Percentiles rank a stretch among this genome's conserved stretches.
Conservation (phyloP, 2,888 invertebrate species). For the Sphinx pinastri region DNA sequence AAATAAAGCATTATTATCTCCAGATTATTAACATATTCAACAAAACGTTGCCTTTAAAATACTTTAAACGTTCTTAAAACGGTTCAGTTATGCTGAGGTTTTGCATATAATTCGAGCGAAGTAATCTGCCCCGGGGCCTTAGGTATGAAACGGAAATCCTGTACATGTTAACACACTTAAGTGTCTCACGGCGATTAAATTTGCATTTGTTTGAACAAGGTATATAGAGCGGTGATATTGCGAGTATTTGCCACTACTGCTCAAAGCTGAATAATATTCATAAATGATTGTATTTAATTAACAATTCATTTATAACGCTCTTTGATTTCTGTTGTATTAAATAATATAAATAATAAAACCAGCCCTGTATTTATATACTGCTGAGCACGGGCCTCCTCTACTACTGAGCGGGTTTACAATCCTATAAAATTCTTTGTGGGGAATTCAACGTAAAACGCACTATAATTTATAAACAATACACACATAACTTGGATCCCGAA, state of each 20-base stretch:
- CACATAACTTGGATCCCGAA: too few relatives aligned
- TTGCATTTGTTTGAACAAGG: slow-evolving; percentile 42
- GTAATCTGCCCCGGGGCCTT: slow-evolving; percentile 53
- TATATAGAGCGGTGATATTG: slow-evolving; percentile 36
- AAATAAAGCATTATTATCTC: slow-evolving; percentile 11
- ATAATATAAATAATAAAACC: too few relatives aligned
- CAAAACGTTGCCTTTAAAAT: slow-evolving; percentile 38
- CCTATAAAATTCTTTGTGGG: too few relatives aligned
- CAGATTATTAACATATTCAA: slow-evolving; percentile 10
- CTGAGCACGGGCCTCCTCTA: too few relatives aligned
- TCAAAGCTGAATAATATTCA: background rate
- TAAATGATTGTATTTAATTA: background rate
- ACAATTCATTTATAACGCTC: background rate
- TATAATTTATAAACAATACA: too few relatives aligned
- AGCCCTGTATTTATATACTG: too few relatives aligned
- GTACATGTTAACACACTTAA: slow-evolving; percentile 51
- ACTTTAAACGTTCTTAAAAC: slow-evolving; percentile 49
- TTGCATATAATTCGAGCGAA: slow-evolving; percentile 56
- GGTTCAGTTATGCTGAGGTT: slow-evolving; percentile 51
- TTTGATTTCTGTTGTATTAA: background rate
- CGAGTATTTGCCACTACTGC: slow-evolving; percentile 9
- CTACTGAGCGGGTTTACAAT: too few relatives aligned
- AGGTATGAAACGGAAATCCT: slow-evolving; percentile 51
- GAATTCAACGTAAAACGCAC: too few relatives aligned
- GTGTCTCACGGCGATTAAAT: slow-evolving; percentile 43